Evolutionary conservation across 2,113 vertebrate species (phyloP).

Genomic region (Corythornis madagascariensis): DNA sequence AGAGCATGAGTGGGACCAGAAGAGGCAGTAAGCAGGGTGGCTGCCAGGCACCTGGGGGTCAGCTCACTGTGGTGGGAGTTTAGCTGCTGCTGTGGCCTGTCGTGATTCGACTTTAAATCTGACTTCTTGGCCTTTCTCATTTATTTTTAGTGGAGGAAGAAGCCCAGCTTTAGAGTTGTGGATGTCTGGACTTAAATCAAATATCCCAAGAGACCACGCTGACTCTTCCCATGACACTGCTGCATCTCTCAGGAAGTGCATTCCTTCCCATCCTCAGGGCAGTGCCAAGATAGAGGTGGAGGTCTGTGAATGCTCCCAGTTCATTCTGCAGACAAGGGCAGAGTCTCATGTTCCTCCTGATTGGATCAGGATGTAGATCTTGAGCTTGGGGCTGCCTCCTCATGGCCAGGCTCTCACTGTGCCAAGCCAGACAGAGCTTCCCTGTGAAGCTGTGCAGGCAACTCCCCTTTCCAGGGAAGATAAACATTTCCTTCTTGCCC

Average conservation of each 20-base stretch:
- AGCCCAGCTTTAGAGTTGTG: not conserved
- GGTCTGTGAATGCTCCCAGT: not conserved
- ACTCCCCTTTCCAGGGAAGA: not conserved
- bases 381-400: not conserved
- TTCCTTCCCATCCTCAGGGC: not conserved
- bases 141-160: conserved; percentile 39
- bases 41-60: not conserved
- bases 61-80: not conserved
- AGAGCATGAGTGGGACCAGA: not conserved
- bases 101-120: not conserved
- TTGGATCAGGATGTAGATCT: not conserved
- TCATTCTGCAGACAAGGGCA: not conserved
- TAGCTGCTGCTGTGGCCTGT: not conserved
- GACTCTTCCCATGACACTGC: conserved; percentile 53
- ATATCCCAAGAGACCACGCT: not conserved
- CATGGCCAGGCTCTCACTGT: not conserved
- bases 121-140: conserved; percentile 10
- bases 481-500: not conserved
- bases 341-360: not conserved
- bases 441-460: not conserved
- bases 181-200: not conserved
- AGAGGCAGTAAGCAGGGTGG: not conserved
- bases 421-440: not conserved
- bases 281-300: not conserved
- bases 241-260: not conserved